Conservation (phyloP, 2,113 vertebrate genomes). For the Melanostigma gelatinosum region DNA sequence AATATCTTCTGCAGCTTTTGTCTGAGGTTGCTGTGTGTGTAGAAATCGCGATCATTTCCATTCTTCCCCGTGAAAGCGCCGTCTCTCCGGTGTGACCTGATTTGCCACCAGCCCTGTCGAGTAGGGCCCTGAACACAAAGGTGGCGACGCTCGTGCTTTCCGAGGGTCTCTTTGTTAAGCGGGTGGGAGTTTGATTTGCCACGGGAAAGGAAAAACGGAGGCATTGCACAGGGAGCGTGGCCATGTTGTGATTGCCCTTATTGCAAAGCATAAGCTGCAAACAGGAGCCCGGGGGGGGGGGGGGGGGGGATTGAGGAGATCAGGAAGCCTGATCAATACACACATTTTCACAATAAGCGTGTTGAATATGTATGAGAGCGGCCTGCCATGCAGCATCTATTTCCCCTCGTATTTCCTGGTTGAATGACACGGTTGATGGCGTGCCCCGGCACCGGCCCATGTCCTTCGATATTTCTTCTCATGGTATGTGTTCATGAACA, state of each 20-base stretch:
- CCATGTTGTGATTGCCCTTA: conserved; percentile 54
- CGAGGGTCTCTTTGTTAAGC: conserved; percentile 54
- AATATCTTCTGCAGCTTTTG: conserved; percentile 55
- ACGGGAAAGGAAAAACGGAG: conserved; percentile 5
- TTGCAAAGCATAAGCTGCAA: conserved; percentile 49
- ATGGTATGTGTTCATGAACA: not conserved
- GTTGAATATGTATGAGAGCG: conserved; percentile 65
- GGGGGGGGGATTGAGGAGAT: conserved; percentile 56
- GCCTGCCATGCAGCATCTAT: conserved; percentile 23
- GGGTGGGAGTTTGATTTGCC: conserved; percentile 70
- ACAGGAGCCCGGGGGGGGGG: conserved; percentile 6
- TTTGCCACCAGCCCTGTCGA: conserved; percentile 61
- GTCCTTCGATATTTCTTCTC: not conserved
- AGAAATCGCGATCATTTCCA: conserved; percentile 46
- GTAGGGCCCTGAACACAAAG: conserved; percentile 45
- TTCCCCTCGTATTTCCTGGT: conserved; percentile 26
- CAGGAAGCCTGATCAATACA: conserved; percentile 66
- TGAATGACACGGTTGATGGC: conserved; percentile 37
- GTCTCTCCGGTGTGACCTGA: conserved; percentile 54
- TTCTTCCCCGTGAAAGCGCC: conserved; percentile 55
- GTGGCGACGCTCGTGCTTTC: conserved; percentile 36
- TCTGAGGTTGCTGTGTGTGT: conserved; percentile 11
- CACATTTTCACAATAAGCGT: conserved; percentile 43
- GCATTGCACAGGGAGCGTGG: conserved; percentile 18
- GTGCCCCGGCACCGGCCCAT: conserved; percentile 12